These are phyloP conservation scores for Amblyornis subalaris DNA, from an alignment of 2,113 vertebrate genomes.

Conservation along the genomic window DNA sequence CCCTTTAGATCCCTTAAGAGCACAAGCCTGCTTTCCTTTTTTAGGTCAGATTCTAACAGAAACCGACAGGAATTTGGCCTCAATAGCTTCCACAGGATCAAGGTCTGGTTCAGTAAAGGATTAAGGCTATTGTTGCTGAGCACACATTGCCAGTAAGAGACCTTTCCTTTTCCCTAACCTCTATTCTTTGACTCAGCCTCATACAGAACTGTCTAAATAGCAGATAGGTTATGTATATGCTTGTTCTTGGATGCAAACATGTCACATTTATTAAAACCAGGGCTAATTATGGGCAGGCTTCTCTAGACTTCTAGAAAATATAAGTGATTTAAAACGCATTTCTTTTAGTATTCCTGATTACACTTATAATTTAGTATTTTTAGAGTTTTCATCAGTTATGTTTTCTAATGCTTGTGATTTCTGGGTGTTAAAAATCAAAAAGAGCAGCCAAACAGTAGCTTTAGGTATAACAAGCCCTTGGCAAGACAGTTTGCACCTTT, in stretches of 20 bases:
- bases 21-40: not conserved
- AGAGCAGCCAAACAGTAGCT: too few relatives aligned
- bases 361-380: not conserved
- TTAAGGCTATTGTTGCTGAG: not conserved
- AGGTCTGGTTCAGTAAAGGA: not conserved
- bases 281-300: not conserved
- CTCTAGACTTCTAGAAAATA: not conserved
- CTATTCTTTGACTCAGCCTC: not conserved
- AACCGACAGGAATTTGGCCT: not conserved
- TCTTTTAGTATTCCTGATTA: not conserved
- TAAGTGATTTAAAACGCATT: not conserved
- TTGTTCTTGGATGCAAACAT: not conserved
- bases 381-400: not conserved
- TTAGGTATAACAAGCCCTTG: not conserved
- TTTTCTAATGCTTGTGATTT: not conserved
- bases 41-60: not conserved
- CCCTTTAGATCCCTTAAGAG: not conserved
- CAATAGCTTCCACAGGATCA: not conserved
- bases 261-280: not conserved
- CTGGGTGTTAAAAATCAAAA: not conserved
- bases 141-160: not conserved
- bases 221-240: accelerated
- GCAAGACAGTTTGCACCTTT: too few relatives aligned
- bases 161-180: not conserved
- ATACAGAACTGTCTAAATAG: not conserved